Conservation (phyloP, 2,113 vertebrate genomes). For the Chinchilla lanigera region DNA sequence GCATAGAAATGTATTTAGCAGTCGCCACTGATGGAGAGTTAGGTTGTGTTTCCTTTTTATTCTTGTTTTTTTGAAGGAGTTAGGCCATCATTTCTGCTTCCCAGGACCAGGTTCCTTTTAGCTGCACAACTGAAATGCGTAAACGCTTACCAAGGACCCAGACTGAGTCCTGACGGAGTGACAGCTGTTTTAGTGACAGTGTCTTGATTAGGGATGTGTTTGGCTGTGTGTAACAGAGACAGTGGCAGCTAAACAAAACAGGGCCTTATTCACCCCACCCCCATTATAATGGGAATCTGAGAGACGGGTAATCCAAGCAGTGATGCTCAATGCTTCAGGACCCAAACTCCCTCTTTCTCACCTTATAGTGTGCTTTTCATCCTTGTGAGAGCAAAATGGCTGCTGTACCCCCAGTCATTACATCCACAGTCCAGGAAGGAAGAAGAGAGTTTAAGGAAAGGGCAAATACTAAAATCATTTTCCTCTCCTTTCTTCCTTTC, state of each 20-base stretch:
- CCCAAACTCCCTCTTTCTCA: not conserved
- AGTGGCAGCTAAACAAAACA: fast-evolving
- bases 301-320: fast-evolving
- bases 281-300: fast-evolving
- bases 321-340: fast-evolving
- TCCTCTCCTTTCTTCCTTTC: not conserved
- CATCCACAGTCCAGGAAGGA: not conserved
- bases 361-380: not conserved
- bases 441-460: not conserved
- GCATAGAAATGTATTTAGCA: not conserved
- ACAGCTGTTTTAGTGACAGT: fast-evolving
- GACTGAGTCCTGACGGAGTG: not conserved
- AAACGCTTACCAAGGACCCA: not conserved
- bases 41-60: not conserved
- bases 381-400: not conserved
- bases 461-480: not conserved
- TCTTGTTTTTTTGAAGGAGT: not conserved
- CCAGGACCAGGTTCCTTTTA: not conserved
- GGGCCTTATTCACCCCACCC: too few species aligned
- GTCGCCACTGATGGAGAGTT: not conserved
- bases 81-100: not conserved
- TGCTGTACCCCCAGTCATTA: not conserved
- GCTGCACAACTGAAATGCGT: not conserved
- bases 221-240: not conserved
- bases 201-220: fast-evolving